phyloP scores from a whole-genome alignment of 2,888 invertebrate species.

The Apodemia hepburni region DNA sequence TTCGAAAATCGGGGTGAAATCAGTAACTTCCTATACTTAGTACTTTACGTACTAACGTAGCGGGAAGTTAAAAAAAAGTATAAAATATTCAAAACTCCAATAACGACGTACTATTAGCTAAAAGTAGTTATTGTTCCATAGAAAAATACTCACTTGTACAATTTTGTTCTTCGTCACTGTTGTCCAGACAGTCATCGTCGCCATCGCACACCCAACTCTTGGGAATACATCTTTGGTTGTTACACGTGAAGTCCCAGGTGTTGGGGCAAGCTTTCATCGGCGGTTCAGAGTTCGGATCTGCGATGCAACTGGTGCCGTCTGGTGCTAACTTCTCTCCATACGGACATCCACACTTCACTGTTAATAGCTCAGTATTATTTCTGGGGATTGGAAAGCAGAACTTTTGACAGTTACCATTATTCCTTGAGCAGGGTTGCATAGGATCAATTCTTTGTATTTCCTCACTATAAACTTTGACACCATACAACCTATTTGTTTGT shows the following conservation, averaged over 20 bases:
- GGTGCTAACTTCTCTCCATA: constrained; percentile 91
- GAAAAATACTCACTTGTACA: constrained; percentile 91
- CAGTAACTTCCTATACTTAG: too few species aligned
- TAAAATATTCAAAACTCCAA: too few species aligned
- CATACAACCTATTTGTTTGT: constrained; percentile 93
- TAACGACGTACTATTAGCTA: too few species aligned
- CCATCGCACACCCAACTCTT: constrained; percentile 98
- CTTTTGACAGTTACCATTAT: constrained; percentile 96
- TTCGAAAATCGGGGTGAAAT: too few species aligned
- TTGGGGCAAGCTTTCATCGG: constrained; percentile 94
- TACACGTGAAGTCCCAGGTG: constrained; percentile 96
- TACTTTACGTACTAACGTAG: too few species aligned
- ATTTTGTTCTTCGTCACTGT: constrained; percentile 96
- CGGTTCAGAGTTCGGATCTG: constrained; percentile 92
- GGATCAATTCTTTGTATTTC: constrained; percentile 85
- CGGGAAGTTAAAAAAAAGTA: too few species aligned
- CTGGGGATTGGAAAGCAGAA: constrained; percentile 95
- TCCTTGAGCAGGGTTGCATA: constrained; percentile 89
- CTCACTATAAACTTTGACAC: constrained; percentile 93
- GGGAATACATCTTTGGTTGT: constrained; percentile 94
- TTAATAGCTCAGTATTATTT: constrained; percentile 77
- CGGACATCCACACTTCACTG: constrained; percentile 93
- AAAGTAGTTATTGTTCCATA: too few species aligned
- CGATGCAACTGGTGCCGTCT: constrained; percentile 85
- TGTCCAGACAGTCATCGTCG: constrained; percentile 97